Percentiles rank a stretch among this genome's conserved stretches.
These are phyloP conservation scores for Pristionchus entomophagus DNA, from an alignment of 2,888 invertebrate species.

Conservation along the genomic window DNA sequence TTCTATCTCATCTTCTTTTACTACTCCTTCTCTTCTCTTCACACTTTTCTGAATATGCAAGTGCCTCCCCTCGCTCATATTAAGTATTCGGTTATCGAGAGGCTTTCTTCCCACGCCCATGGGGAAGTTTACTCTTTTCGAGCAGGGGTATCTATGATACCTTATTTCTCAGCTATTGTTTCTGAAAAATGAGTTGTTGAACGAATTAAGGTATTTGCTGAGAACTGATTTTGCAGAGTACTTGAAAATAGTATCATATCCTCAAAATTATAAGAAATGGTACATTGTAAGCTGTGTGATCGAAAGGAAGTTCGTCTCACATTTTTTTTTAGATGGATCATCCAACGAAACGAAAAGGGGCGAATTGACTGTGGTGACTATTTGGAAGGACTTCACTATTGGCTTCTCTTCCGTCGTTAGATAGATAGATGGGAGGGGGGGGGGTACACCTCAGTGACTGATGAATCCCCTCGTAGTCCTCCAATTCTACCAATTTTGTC, in stretches of 20 bases:
- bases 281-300: no score
- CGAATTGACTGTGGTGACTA: background rate
- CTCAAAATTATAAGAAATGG: no score
- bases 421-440: no score
- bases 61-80: slow-evolving; percentile 11
- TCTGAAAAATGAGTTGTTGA: no score
- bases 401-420: background rate
- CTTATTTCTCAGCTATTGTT: background rate
- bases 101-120: background rate
- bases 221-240: no score
- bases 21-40: slow-evolving; percentile 7
- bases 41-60: slow-evolving; percentile 34
- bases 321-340: no score
- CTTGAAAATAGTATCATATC: no score
- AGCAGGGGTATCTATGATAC: background rate
- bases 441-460: background rate
- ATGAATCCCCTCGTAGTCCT: background rate
- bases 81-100: slow-evolving; percentile 30
- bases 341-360: no score
- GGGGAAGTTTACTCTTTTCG: background rate
- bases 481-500: background rate
- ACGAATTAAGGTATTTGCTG: no score
- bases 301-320: no score
- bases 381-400: background rate
- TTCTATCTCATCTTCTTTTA: background rate